phyloP scores from a whole-genome alignment of 2,888 invertebrate genomes.

The Phyto melanocephala region DNA sequence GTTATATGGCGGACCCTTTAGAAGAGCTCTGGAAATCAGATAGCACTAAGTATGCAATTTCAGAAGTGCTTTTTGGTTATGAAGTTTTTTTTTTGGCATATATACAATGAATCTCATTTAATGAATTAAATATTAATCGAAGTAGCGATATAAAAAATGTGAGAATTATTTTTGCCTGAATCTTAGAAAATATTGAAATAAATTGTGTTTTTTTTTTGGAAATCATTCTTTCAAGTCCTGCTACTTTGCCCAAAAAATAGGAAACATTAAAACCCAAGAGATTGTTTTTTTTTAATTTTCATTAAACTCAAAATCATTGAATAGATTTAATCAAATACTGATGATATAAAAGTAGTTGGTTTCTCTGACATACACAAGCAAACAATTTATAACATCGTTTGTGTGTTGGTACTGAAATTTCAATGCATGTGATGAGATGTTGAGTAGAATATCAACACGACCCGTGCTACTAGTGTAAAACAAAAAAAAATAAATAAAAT shows the following conservation, averaged over 20 bases:
- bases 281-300: constrained; percentile 7
- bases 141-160: too few relatives aligned
- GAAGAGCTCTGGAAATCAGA: too few relatives aligned
- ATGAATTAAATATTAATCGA: too few relatives aligned
- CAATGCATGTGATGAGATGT: constrained; percentile 43
- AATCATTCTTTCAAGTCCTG: neutral
- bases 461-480: neutral
- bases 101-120: too few relatives aligned
- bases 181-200: too few relatives aligned
- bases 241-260: neutral
- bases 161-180: too few relatives aligned
- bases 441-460: constrained; percentile 39
- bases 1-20: too few relatives aligned
- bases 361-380: constrained; percentile 6
- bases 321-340: constrained; percentile 49
- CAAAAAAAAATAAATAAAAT: neutral
- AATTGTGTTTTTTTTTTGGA: too few relatives aligned
- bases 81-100: too few relatives aligned
- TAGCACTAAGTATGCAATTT: too few relatives aligned
- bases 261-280: neutral
- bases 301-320: constrained; percentile 46
- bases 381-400: neutral
- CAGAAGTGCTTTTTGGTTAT: too few relatives aligned
- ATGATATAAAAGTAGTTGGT: constrained; percentile 33
- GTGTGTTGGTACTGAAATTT: constrained; percentile 10